Base-by-base conservation (phyloP, 2,797 vertebrate species). In the Sarcoramphus papa region DNA sequence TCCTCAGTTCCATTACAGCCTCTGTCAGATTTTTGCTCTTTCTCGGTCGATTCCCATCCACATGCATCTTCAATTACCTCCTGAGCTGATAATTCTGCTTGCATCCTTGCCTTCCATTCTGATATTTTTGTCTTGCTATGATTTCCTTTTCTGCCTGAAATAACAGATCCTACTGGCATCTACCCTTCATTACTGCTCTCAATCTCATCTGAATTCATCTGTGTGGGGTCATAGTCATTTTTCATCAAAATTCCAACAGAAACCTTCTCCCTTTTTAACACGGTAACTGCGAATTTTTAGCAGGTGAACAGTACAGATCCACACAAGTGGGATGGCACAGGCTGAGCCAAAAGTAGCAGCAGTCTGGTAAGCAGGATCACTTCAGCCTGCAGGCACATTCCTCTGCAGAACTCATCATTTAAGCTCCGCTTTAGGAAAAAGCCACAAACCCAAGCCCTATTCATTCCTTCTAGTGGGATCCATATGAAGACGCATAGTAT, bases 331-430 rank as follows among this genome's bases (percentile, higher is more conserved):
- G 96, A 94, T 75, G 76, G 85, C 63, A 92, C 14, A 81, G 85
- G 57, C 88, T 93, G 87, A 92, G 91, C 79, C 94, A 88, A 90
- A 96, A 94, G 85, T 45, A 94, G 96, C 80, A 95, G 79, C 79
- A 88, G 79, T 53, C 56, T 88, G 87, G 67, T 72, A 93, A 60
- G 91, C 69, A 84, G 73, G 59, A 93, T 84, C 63, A 35, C 24
- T 94, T 83, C 65, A 93, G 76, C 73, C 69, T 92, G 65, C 67
- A 93, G 93, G 79, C 82, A 86, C 48, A 65, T 25, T 75, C 0
- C 3, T 69, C 80, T 78, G 80, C 91, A 91, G 83, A 96, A 79
- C 47, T 86, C 87, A 73, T 59, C 1, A 2, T 69, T 81, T 64
- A 60, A 88, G 45, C 22, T 90, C 62, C 1, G 15, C 57, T 90